Percentiles rank a stretch among this genome's conserved stretches.
phyloP scores from a whole-genome alignment of 2,797 vertebrate genomes.

The Poeciliopsis infans region DNA sequence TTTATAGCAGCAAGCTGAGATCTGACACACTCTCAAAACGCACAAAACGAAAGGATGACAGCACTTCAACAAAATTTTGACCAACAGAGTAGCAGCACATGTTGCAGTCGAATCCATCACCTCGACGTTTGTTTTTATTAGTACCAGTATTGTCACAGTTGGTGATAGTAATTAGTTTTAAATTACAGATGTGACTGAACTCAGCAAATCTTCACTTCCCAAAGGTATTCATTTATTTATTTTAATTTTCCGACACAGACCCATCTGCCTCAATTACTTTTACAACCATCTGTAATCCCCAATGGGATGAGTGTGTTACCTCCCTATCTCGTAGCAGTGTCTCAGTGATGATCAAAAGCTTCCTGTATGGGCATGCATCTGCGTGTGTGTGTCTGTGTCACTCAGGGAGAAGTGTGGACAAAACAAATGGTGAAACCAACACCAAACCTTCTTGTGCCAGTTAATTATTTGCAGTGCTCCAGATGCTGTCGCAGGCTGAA shows the following conservation, averaged over 20 bases:
- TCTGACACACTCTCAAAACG: conserved; percentile 41
- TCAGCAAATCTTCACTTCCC: conserved; percentile 50
- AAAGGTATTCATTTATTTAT: conserved; percentile 41
- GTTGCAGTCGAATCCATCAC: not conserved
- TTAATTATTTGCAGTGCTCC: conserved; percentile 70
- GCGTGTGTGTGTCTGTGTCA: conserved; percentile 19
- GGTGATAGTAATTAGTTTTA: conserved; percentile 33
- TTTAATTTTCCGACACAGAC: conserved; percentile 44
- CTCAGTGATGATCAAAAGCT: conserved; percentile 69
- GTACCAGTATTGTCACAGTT: not conserved
- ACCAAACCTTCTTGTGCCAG: conserved; percentile 59
- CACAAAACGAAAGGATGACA: conserved; percentile 30
- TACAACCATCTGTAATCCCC: conserved; percentile 61
- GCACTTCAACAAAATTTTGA: conserved; percentile 45
- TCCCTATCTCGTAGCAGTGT: conserved; percentile 62
- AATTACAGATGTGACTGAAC: conserved; percentile 39
- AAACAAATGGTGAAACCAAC: conserved; percentile 67
- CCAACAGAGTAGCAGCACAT: conserved; percentile 7
- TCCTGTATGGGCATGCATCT: conserved; percentile 30
- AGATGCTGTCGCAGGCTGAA: conserved; percentile 64
- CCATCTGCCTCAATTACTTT: conserved; percentile 76
- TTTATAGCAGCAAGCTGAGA: conserved; percentile 59
- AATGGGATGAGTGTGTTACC: conserved; percentile 56
- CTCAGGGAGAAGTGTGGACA: conserved; percentile 63
- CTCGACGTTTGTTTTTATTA: not conserved